Base-by-base conservation (phyloP, 1,140 invertebrate species). In the Calliopsis andreniformis region DNA sequence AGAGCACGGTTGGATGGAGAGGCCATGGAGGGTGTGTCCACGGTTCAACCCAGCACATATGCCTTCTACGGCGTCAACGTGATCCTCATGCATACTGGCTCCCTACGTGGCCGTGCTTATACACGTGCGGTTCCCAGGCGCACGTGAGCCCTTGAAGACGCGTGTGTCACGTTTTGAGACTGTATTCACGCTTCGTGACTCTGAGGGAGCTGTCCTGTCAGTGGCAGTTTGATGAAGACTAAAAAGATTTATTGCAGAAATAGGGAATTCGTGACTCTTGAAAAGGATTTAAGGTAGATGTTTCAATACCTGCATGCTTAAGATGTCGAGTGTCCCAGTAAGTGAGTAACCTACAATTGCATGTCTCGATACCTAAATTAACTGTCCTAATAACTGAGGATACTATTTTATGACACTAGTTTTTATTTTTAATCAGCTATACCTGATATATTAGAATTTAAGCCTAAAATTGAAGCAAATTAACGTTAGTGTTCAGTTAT, bases 1-100 rank as follows among this genome's bases (percentile, higher is more conserved):
- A 87, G 83, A 18, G 66, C 75, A 66, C 43, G 78, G 78, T 66
- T 47, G 69, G 59, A 28, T 32, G 56, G 47, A 58, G 18, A 42
- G 45, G 49, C 16, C 63, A 32, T 58, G 39, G 39, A 58, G 69
- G 35, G 63, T 56, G 62, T 75, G 55, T 53, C 55, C 5, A 12
- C 7, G 55, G 39, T 25, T 42, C 35, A 51, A 56, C 28, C 28
- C 43, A 39, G 63, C 75, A 77, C 87, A 89, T 87, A 88, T 88
- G 87, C 76, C 75, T 78, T 86, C 66, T 85, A 85, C 75, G 84
- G 77, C 78, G 73, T 79, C 80, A 89, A 88, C 87, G 87, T 91
- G 88, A 90, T 91, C 88, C 87, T 83, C 88, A 89, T 91, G 87
- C 86, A 90, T 89, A 89, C 86, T 84, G 32, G 68, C 75, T 75